Evolutionary conservation across 2,113 vertebrate species (phyloP).

Genomic region (Rhynchomys soricoides): DNA sequence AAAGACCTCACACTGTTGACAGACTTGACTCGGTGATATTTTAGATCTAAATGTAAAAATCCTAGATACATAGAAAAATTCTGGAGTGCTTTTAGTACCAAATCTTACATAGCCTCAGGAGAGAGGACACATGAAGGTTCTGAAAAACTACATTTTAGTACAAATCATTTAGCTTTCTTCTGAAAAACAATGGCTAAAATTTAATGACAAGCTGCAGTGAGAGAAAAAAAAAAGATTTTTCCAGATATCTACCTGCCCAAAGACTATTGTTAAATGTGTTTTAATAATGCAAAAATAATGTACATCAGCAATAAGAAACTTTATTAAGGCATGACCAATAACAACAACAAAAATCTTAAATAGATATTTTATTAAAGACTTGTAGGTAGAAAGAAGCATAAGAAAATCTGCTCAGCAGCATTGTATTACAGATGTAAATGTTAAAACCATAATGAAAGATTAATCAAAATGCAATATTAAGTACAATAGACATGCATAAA

Average conservation of each 20-base stretch:
- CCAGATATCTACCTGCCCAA: neutral
- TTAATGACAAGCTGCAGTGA: neutral
- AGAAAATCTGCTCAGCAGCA: neutral
- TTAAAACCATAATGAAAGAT: neutral
- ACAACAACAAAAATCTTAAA: neutral
- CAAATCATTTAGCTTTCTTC: neutral
- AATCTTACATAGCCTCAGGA: neutral
- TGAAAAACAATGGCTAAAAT: neutral
- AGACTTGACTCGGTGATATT: neutral
- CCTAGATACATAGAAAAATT: neutral
- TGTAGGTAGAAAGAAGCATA: neutral
- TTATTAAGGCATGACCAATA: neutral
- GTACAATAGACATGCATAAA: neutral
- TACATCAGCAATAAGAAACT: neutral
- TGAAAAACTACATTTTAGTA: neutral
- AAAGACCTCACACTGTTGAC: neutral
- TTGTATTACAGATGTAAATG: neutral
- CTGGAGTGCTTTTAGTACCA: neutral
- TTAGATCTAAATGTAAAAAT: neutral
- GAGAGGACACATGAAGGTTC: neutral
- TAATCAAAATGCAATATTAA: neutral
- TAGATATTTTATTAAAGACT: neutral
- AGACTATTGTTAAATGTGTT: neutral
- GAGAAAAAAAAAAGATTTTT: neutral
- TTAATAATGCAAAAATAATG: neutral